Evolutionary conservation across 64 coral and sea anemone species (phyloP).

Genomic region (Stichodactyla mertensii): DNA sequence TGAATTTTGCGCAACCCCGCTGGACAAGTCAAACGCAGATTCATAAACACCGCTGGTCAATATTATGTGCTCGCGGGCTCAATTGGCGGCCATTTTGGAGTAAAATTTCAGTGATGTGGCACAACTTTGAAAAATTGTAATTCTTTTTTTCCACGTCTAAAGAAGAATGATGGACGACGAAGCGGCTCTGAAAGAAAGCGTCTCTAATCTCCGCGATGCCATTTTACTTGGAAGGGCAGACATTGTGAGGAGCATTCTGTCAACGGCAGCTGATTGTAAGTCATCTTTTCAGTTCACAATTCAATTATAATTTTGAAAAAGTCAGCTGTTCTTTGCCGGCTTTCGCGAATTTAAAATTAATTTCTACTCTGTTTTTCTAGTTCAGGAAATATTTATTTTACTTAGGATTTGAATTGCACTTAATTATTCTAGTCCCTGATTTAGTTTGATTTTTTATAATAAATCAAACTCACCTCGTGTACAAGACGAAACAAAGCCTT

Average conservation of each 20-base stretch:
- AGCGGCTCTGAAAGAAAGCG: constrained; percentile 82
- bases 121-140: not conserved
- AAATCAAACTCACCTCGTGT: not conserved
- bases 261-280: constrained; percentile 97
- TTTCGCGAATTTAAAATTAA: not conserved
- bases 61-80: not conserved
- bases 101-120: not conserved
- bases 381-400: not conserved
- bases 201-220: constrained; percentile 78
- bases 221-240: constrained; percentile 92
- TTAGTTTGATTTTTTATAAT: not conserved
- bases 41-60: constrained; percentile 23
- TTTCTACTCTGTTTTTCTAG: not conserved
- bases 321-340: not conserved
- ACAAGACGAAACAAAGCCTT: not conserved
- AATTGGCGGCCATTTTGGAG: not conserved
- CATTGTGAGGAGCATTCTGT: constrained; percentile 84
- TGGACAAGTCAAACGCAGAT: not conserved
- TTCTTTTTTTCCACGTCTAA: not conserved
- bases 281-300: not conserved
- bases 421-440: too few species aligned
- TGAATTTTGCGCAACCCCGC: constrained; percentile 13
- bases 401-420: not conserved
- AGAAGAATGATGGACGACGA: constrained; percentile 79
- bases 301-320: not conserved